Evolutionary conservation across 2,113 vertebrate genomes (phyloP).

Genomic region (Chamaetylas fuelleborni): DNA sequence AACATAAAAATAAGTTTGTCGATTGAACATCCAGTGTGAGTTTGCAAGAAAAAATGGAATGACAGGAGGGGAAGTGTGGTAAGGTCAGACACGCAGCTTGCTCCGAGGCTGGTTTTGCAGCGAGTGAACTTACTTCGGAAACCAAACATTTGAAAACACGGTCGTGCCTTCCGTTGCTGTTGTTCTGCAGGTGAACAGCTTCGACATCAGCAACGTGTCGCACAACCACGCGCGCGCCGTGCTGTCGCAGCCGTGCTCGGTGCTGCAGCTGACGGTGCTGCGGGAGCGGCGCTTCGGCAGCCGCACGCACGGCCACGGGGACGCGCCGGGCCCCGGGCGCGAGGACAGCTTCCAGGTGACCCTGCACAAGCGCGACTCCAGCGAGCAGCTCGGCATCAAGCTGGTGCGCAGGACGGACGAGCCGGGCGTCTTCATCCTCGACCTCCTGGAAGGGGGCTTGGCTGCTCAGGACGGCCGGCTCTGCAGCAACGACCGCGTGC

Average conservation of each 20-base stretch:
- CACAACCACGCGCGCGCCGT: conserved; percentile 91
- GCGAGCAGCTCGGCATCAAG: conserved; percentile 96
- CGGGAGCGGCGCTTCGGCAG: conserved; percentile 88
- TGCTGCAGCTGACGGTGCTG: conserved; percentile 90
- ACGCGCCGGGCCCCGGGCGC: conserved; percentile 59
- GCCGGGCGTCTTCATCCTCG: conserved; percentile 92
- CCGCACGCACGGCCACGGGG: conserved; percentile 70
- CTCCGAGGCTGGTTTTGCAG: background rate
- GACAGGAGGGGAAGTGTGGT: background rate
- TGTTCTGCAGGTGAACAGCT: conserved; percentile 86
- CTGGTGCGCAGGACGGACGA: conserved; percentile 93
- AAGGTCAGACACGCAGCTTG: background rate
- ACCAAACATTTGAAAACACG: rapidly evolving
- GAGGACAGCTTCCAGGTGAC: conserved; percentile 90
- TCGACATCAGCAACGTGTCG: conserved; percentile 95
- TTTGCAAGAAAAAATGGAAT: background rate
- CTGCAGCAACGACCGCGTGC: conserved; percentile 89
- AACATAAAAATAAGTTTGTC: background rate
- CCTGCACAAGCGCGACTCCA: conserved; percentile 88
- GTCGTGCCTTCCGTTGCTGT: no score
- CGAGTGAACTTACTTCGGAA: background rate
- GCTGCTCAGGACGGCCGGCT: conserved; percentile 92
- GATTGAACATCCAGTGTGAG: background rate
- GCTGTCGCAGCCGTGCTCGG: conserved; percentile 87
- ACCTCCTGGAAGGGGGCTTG: conserved; percentile 92